A percentile compares a stretch with the other conserved stretches of the same genome.
Evolutionary conservation across 2,888 invertebrate genomes (phyloP).

Genomic region (Diloba caeruleocephala): DNA sequence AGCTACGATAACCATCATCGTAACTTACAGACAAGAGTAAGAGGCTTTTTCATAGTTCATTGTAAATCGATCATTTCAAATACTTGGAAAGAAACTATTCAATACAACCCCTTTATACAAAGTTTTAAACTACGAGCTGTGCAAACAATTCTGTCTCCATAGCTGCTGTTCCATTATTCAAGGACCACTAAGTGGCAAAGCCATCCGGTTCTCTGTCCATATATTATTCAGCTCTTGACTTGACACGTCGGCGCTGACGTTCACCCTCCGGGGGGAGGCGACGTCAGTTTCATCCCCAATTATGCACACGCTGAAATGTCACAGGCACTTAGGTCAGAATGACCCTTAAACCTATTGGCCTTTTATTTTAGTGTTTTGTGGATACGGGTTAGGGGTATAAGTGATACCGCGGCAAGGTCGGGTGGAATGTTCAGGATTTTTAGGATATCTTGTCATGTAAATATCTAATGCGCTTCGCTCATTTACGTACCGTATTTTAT

Average conservation of each 20-base stretch:
- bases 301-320: conserved; percentile 86
- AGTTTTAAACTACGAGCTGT: conserved; percentile 25
- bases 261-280: conserved; percentile 54
- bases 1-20: too few relatives aligned
- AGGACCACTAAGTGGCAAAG: conserved; percentile 82
- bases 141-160: conserved; percentile 55
- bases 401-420: conserved; percentile 50
- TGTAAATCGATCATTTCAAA: too few relatives aligned
- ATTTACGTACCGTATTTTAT: too few relatives aligned
- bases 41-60: too few relatives aligned
- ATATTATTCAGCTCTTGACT: conserved; percentile 84
- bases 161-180: conserved; percentile 82
- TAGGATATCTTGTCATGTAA: conserved; percentile 32
- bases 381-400: conserved; percentile 73
- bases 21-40: too few relatives aligned
- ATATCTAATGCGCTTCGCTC: conserved; percentile 36
- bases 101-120: background rate
- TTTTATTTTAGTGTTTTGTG: conserved; percentile 78
- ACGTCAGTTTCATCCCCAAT: conserved; percentile 85
- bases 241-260: conserved; percentile 86
- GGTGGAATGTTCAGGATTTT: too few relatives aligned
- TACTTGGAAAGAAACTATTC: too few relatives aligned
- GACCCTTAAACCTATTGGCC: conserved; percentile 88
- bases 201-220: conserved; percentile 82
- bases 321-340: conserved; percentile 78